These are phyloP conservation scores for Hippocampus zosterae DNA, from an alignment of 2,113 vertebrate genomes.

Conservation along the genomic window DNA sequence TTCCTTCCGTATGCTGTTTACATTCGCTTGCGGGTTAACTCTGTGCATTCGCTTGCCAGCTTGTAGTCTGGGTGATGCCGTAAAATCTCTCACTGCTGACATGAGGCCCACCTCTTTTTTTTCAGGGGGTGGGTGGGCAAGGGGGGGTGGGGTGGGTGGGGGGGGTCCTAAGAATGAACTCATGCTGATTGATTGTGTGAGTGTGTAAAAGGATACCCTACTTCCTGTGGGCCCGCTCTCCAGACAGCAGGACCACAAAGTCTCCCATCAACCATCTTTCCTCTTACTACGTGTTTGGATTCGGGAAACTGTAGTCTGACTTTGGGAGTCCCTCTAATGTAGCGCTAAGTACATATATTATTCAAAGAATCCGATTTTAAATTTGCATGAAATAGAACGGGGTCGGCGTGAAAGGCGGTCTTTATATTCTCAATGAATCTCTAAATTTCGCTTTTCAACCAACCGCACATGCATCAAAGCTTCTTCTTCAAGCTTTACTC, in stretches of 20 bases:
- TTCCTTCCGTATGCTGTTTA: conserved; percentile 35
- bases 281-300: conserved; percentile 9
- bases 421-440: background rate
- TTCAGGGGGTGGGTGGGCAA: too few species aligned
- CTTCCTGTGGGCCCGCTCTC: conserved; percentile 65
- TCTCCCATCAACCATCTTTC: conserved; percentile 46
- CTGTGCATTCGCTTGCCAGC: conserved; percentile 9
- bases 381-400: background rate
- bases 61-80: conserved; percentile 36
- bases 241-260: conserved; percentile 58
- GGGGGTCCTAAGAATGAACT: conserved; percentile 66
- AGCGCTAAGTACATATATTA: conserved; percentile 2
- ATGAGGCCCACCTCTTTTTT: conserved; percentile 28
- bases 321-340: conserved; percentile 14
- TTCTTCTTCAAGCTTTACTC: background rate
- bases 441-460: too few species aligned
- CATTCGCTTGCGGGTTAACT: conserved; percentile 31
- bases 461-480: background rate
- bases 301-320: conserved; percentile 27
- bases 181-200: conserved; percentile 72
- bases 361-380: conserved; percentile 4
- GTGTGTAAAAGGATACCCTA: conserved; percentile 71
- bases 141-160: too few species aligned
- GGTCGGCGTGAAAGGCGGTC: background rate
- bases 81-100: conserved; percentile 36